Conservation (phyloP, 2,797 vertebrate species). For the Melanotaenia trifasciata region DNA sequence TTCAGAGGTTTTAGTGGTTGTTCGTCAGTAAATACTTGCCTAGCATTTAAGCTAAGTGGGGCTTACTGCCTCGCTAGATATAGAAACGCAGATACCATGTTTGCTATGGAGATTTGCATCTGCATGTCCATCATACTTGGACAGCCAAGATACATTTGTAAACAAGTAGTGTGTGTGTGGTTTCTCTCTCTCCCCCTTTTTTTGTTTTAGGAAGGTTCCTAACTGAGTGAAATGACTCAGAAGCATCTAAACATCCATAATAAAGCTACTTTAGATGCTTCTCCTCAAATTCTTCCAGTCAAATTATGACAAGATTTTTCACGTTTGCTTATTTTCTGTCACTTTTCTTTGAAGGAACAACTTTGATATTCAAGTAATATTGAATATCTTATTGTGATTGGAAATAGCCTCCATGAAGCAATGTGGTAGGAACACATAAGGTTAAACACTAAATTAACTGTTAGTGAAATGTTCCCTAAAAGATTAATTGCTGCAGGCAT, state of each 20-base stretch:
- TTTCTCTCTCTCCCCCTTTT: not conserved
- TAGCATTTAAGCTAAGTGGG: not conserved
- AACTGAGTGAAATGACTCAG: not conserved
- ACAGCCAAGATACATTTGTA: not conserved
- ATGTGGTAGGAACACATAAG: not conserved
- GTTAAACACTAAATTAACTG: not conserved
- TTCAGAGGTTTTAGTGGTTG: not conserved
- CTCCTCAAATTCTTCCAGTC: not conserved
- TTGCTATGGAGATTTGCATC: constrained; percentile 3
- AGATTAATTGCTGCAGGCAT: not conserved
- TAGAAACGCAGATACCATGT: constrained; percentile 7
- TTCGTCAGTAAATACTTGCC: constrained; percentile 17
- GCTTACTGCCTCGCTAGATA: not conserved
- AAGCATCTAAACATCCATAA: not conserved
- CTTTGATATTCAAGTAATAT: not conserved
- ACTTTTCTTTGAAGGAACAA: not conserved
- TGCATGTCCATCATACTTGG: not conserved
- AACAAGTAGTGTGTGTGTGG: not conserved
- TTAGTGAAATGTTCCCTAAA: not conserved
- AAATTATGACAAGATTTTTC: not conserved
- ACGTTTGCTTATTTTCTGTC: too few relatives aligned
- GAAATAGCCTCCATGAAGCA: not conserved
- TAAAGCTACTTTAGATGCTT: not conserved
- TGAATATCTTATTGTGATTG: not conserved
- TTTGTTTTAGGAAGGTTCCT: not conserved